These are phyloP conservation scores for Scaptomyza tumidula DNA, from an alignment of 2,888 invertebrate genomes.

Conservation along the genomic window DNA sequence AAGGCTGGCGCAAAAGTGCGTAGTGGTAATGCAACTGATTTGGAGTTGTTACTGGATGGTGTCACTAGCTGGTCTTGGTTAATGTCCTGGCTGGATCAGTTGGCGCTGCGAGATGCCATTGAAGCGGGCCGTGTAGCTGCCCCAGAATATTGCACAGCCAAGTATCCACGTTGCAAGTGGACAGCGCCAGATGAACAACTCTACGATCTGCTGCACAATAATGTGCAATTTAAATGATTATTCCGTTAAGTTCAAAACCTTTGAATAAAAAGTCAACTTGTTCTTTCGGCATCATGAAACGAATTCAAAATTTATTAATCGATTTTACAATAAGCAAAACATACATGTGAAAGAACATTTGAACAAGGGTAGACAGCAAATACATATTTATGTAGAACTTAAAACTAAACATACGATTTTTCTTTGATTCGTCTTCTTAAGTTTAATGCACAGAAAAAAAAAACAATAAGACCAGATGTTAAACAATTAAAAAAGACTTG, in stretches of 20 bases:
- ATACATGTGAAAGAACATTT: slow-evolving; percentile 40
- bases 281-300: slow-evolving; percentile 45
- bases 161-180: slow-evolving; percentile 85
- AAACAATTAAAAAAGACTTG: slow-evolving; percentile 5
- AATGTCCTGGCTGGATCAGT: slow-evolving; percentile 84
- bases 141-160: slow-evolving; percentile 81
- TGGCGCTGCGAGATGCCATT: slow-evolving; percentile 86
- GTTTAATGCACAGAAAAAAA: slow-evolving; percentile 38
- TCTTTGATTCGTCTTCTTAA: slow-evolving; percentile 38
- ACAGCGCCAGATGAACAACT: slow-evolving; percentile 72
- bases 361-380: slow-evolving; percentile 39
- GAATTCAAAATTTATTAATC: slow-evolving; percentile 58
- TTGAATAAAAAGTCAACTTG: slow-evolving; percentile 7
- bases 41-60: slow-evolving; percentile 86
- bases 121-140: slow-evolving; percentile 83
- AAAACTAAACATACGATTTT: slow-evolving; percentile 33
- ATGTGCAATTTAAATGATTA: slow-evolving; percentile 68
- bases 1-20: slow-evolving; percentile 79
- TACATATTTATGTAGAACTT: slow-evolving; percentile 18
- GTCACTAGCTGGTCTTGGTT: slow-evolving; percentile 85
- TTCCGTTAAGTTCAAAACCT: not conserved
- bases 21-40: slow-evolving; percentile 83
- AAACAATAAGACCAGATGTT: slow-evolving; percentile 7
- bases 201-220: slow-evolving; percentile 57
- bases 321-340: slow-evolving; percentile 49